Evolutionary conservation across 2,797 vertebrate species (phyloP), one percentile per base, ranked within the genome.

Genomic region (Neostethus bicornis): DNA sequence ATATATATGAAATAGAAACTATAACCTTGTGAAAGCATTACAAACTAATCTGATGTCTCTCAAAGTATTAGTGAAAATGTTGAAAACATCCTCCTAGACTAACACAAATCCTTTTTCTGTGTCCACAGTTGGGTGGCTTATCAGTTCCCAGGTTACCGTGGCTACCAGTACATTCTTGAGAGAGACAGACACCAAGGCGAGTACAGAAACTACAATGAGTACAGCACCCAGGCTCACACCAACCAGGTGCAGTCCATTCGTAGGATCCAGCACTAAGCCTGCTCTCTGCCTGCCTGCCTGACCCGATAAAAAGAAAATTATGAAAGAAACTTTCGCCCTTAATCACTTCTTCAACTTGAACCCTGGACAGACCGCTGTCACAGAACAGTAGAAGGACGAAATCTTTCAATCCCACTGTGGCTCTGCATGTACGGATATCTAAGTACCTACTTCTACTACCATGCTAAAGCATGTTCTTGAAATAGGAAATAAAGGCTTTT

Each of bases 211-310:
- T 98, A 97, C 92, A 96, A 92, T 0, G 95, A 96, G 80, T 97
- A 89, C 74, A 93, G 96, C 92, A 96, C 94, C 73, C 96, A 98
- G 90, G 95, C 95, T 78, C 96, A 97, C 83, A 96, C 94, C 77
- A 94, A 95, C 91, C 96, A 97, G 92, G 92, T 99, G 89, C 96
- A 98, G 90, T 98, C 96, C 87, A 96, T 98, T 77, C 94, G 95
- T 88, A 93, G 96, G 66, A 90, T 98, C 90, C 96, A 98, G 92
- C 96, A 98, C 82, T 98, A 90, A 89, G 78, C 59, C 82, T 72
- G 51, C 66, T 2, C 7, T 73, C 65, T 64, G 64, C 75, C 66
- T 50, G 70, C 71, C 79, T 47, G 79, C 65, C 43, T 28, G 4
- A 13, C 32, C 11, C 45, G 44, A 66, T 47, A 61, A 56, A 23